phyloP scores from a whole-genome alignment of 2,113 vertebrate species.

The Syngnathoides biaculeatus region DNA sequence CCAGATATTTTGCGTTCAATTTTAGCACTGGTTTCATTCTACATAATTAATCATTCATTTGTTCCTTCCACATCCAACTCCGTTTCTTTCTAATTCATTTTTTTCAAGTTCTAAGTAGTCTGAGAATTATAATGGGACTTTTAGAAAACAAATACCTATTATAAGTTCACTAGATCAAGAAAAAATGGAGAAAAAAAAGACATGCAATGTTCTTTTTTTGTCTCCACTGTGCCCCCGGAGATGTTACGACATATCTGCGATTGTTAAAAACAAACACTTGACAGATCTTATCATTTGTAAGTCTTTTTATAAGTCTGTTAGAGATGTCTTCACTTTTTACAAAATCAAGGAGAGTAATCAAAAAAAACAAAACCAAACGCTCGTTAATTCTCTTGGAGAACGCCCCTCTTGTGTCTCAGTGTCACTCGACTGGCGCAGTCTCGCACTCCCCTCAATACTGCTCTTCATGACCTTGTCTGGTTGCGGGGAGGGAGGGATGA shows the following conservation, averaged over 20 bases:
- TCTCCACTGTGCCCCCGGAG: background rate
- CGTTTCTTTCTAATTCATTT: background rate
- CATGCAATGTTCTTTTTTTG: background rate
- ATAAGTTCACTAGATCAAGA: no score
- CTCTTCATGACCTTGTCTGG: conserved; percentile 71
- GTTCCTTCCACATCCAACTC: background rate
- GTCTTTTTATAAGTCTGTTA: conserved; percentile 76
- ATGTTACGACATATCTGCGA: conserved; percentile 6
- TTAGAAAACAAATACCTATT: background rate
- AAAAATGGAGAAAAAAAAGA: background rate
- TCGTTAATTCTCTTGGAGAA: conserved; percentile 74
- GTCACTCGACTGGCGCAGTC: conserved; percentile 55
- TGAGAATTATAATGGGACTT: background rate
- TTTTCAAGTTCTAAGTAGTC: background rate
- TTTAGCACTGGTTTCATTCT: background rate
- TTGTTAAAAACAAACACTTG: conserved; percentile 38
- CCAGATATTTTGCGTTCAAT: background rate
- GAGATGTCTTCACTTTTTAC: conserved; percentile 73
- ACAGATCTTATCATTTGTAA: conserved; percentile 45
- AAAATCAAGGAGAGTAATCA: conserved; percentile 68
- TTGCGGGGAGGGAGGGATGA: conserved; percentile 24
- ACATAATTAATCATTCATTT: background rate
- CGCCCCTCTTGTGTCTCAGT: conserved; percentile 58
- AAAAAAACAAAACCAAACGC: conserved; percentile 66
- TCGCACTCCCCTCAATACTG: conserved; percentile 75